Evolutionary conservation across 2,888 invertebrate genomes (phyloP).

Genomic region (Eilema sororculum): DNA sequence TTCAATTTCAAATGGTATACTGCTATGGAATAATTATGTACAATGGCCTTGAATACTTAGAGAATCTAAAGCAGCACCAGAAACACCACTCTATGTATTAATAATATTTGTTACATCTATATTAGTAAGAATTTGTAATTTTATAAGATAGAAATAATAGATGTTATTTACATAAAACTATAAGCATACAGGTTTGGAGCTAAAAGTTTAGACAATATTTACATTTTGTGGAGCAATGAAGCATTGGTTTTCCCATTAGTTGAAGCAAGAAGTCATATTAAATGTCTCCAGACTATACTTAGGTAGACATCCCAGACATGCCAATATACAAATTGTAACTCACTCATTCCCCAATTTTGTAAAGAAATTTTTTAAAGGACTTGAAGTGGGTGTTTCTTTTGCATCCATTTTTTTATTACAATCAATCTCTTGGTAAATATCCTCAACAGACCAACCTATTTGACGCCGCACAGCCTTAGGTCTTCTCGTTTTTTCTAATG

Average conservation of each 20-base stretch:
- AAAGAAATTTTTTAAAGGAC: constrained; percentile 81
- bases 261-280: constrained; percentile 48
- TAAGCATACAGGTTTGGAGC: constrained; percentile 3
- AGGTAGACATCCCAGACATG: constrained; percentile 69
- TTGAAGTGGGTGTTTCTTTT: constrained; percentile 75
- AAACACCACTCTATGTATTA: background rate
- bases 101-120: background rate
- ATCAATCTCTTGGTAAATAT: constrained; percentile 84
- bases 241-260: constrained; percentile 46
- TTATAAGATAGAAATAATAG: background rate
- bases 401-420: constrained; percentile 78
- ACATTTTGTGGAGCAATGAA: constrained; percentile 41
- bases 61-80: background rate
- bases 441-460: constrained; percentile 84
- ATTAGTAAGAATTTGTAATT: background rate
- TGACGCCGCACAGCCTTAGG: constrained; percentile 78
- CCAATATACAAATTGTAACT: constrained; percentile 74
- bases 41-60: background rate
- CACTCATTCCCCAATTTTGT: constrained; percentile 83
- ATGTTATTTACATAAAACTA: constrained; percentile 10
- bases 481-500: constrained; percentile 73
- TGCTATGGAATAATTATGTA: background rate
- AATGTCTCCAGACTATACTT: constrained; percentile 39
- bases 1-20: background rate
- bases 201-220: constrained; percentile 12